phyloP scores from a whole-genome alignment of 2,113 vertebrate species.

The Actenoides hombroni region DNA sequence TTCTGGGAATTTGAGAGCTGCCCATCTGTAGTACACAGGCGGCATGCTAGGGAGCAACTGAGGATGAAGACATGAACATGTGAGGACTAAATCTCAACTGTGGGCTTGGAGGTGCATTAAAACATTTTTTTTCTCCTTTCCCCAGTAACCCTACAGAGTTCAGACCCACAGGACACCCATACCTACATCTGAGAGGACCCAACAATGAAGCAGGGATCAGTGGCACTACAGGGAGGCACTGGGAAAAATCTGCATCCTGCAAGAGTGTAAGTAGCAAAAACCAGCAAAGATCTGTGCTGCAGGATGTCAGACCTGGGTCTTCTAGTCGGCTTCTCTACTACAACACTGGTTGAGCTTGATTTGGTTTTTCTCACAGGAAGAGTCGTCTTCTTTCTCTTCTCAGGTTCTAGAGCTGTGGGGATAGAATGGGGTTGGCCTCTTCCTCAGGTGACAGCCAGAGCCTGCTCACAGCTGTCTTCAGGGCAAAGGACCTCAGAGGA shows the following conservation, averaged over 20 bases:
- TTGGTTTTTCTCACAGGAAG: not conserved
- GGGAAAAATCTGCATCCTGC: not conserved
- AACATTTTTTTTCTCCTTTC: not conserved
- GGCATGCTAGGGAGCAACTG: not conserved
- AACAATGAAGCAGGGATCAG: not conserved
- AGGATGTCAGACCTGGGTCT: slow-evolving; percentile 55
- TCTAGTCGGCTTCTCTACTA: not conserved
- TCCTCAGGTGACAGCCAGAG: not conserved
- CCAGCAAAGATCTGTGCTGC: not conserved
- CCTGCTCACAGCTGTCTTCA: not conserved
- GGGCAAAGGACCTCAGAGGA: not conserved
- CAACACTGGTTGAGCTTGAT: not conserved
- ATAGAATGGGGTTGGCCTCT: not conserved
- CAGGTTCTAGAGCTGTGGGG: not conserved
- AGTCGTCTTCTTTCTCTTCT: not conserved
- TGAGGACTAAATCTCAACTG: not conserved
- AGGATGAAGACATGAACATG: not conserved
- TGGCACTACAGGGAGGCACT: not conserved
- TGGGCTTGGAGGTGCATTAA: not conserved
- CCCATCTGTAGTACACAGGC: not conserved
- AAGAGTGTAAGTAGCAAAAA: not conserved
- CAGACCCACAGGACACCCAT: not conserved
- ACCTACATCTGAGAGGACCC: not conserved
- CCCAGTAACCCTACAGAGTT: not conserved
- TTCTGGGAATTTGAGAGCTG: not conserved